These are phyloP conservation scores for Heterotis niloticus DNA, from an alignment of 2,113 vertebrate species.

Conservation along the genomic window DNA sequence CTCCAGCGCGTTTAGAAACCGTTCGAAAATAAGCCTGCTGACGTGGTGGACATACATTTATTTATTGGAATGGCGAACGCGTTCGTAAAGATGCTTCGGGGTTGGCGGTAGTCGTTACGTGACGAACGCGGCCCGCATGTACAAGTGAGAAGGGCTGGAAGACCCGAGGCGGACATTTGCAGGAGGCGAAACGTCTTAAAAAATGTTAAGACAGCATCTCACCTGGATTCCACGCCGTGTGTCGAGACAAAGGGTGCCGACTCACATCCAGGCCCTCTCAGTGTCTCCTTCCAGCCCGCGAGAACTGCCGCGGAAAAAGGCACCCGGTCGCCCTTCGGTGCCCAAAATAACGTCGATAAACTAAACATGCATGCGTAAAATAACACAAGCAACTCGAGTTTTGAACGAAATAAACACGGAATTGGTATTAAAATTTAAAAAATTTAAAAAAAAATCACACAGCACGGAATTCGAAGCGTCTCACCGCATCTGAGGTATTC, in stretches of 20 bases:
- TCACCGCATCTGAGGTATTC: slow-evolving; percentile 7
- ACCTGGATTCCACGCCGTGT: slow-evolving; percentile 20
- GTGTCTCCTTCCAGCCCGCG: slow-evolving; percentile 10
- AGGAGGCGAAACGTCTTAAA: slow-evolving; percentile 2
- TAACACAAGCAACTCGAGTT: not conserved
- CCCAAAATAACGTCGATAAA: not conserved
- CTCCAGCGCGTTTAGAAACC: too few relatives aligned
- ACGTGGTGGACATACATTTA: too few relatives aligned
- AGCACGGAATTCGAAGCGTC: not conserved
- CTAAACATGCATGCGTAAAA: not conserved
- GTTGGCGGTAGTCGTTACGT: not conserved
- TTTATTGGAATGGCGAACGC: not conserved
- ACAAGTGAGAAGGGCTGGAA: not conserved
- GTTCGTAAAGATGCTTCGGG: not conserved
- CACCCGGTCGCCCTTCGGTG: not conserved
- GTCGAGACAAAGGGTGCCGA: slow-evolving; percentile 23
- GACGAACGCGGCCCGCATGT: not conserved
- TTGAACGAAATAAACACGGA: not conserved
- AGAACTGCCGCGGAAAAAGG: not conserved
- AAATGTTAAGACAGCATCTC: slow-evolving; percentile 14
- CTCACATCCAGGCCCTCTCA: slow-evolving; percentile 27
- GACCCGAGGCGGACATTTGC: not conserved
- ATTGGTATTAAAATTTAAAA: not conserved
- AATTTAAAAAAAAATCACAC: not conserved
- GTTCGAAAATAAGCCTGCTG: too few relatives aligned